These are phyloP conservation scores for Circaetus gallicus DNA, from an alignment of 2,113 vertebrate genomes.

Conservation along the genomic window DNA sequence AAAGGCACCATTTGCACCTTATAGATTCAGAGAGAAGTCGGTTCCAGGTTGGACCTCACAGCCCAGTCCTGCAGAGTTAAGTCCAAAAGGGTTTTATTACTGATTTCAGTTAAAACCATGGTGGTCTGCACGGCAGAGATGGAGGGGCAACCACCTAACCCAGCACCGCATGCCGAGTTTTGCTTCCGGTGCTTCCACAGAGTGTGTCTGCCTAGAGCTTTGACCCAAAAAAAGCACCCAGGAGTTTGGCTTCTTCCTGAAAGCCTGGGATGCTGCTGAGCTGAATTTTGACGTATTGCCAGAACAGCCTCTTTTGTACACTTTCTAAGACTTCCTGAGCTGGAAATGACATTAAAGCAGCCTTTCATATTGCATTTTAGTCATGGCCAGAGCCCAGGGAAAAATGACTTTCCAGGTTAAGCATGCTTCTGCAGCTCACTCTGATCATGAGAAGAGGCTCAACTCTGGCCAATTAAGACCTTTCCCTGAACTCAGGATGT, in stretches of 20 bases:
- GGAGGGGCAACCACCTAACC: not conserved
- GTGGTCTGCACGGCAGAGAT: not conserved
- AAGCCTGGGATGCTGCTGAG: not conserved
- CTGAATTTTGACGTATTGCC: not conserved
- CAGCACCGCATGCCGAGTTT: not conserved
- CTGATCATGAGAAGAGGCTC: not conserved
- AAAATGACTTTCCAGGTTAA: not conserved
- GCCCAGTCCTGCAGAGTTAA: not conserved
- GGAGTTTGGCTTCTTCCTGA: not conserved
- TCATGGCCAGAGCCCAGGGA: not conserved
- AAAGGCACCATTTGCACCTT: not conserved
- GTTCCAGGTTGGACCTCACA: not conserved
- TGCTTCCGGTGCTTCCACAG: not conserved
- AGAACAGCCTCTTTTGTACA: not conserved
- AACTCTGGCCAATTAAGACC: not conserved
- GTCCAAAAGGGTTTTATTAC: not conserved
- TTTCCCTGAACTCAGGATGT: not conserved
- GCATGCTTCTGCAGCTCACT: not conserved
- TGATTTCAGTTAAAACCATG: not conserved
- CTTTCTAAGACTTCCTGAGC: constrained; percentile 25
- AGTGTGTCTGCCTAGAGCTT: not conserved
- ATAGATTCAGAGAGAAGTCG: not conserved
- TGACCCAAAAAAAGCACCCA: not conserved
- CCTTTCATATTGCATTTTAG: not conserved
- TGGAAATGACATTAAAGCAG: constrained; percentile 22